Evolutionary conservation across 2,113 vertebrate genomes (phyloP), one percentile per base, ranked within the genome.

Genomic region (Cranoglanis bouderius): DNA sequence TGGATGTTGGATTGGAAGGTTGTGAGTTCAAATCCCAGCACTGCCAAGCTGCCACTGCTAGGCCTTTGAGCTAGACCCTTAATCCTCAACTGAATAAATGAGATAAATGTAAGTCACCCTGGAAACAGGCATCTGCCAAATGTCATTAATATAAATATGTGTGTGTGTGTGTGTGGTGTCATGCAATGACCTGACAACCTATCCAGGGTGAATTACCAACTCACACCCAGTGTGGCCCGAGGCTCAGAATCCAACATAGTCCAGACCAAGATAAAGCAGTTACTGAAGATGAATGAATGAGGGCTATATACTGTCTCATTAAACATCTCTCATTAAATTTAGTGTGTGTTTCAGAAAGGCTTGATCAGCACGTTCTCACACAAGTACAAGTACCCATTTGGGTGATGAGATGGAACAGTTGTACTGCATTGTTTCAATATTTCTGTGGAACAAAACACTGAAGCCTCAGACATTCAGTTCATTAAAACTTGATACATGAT

Each of bases 401-500:
- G 38, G 35, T 49, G 32, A 57, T 51, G 24, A 51, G 81, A 67
- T 29, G 51, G 43, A 67, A 55, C 72, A 77, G 87, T 53, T 85
- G 55, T 78, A 85, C 10, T 24, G 13, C 29, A 55, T 51, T 32
- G 57, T 83, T 85, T 80, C 43, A 80, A 12, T n/a, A 35, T 70
- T 82, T 82, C 43, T 35, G 32, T 43, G 26, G 29, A 88, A 67
- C 6, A 35, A 43, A 82, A 88, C 55, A 49, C 53, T 78, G 57
- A 77, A 38, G 9, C 63, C 51, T 72, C n/a, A 57, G 32, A 55
- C 78, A 29, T 72, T 51, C 32, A 55, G 46, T 29, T 87, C 86
- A 87, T 70, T 70, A 87, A 63, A 63, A 57, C 49, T 82, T 10
- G 32, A 55, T 80, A 59, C 72, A 65, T 35, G 43, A 24, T 32